Evolutionary conservation across 1,140 invertebrate species (phyloP), one percentile per base, ranked within the genome.

Genomic region (Meloidogyne floridensis): DNA sequence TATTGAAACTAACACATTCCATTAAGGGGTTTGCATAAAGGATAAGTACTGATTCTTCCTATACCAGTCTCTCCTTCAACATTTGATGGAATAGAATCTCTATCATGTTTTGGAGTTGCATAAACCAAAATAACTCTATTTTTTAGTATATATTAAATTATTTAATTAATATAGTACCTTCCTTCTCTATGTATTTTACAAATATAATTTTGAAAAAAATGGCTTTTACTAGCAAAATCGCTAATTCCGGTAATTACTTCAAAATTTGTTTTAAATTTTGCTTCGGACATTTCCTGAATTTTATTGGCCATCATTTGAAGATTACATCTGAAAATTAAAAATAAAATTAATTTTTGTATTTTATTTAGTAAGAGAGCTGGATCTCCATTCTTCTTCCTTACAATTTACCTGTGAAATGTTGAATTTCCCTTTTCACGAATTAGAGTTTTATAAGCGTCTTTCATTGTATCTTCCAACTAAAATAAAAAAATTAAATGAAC

Each of bases 121-220:
- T 85, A 77, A 77, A 15, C 51, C 20, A 77, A 70, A 15, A 18
- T 77, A 13, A 56, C 32, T 42, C 32, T 6, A 15, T 18, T 32
- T 77, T 5, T 11, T 78, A 5, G n/a, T n/a, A 73, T 10, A 32
- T 20, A 73, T 15, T 51, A 32, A 32, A 32, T 32, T 32, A 32
- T 9, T 76, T n/a, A 76, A 77, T 6, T 51, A 81, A 43, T 13
- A 32, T n/a, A 32, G 32, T 59, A 82, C 80, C 73, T 84, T 9
- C 70, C 73, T n/a, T 85, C 83, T 71, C 53, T 20, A 18, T 84
- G 76, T 15, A 84, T 56, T 75, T 84, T 84, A 84, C 83, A 84
- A 75, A 84, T 84, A 59, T 81, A 85, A 20, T 83, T 76, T 42
- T 43, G 20, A 69, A 84, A 83, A 75, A 83, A 83, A 65, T 84